phyloP scores from a whole-genome alignment of 1,140 invertebrate species.

The Scaptodrosophila lebanonensis region DNA sequence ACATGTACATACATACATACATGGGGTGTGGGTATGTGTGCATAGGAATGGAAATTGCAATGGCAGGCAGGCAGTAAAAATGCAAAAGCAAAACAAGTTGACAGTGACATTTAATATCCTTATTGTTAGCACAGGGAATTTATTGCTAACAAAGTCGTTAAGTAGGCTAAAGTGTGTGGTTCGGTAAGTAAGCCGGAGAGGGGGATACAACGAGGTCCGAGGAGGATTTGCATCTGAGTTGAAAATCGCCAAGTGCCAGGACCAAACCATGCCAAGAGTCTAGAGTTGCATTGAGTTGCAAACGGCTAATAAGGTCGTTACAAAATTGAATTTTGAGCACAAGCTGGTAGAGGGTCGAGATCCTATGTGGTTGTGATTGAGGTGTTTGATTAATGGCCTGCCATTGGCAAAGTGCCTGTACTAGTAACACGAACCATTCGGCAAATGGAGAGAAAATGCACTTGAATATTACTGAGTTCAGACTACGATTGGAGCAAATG shows the following conservation, averaged over 20 bases:
- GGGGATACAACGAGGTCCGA: not conserved
- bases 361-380: too few relatives aligned
- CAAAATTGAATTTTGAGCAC: too few relatives aligned
- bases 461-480: too few relatives aligned
- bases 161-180: slow-evolving; percentile 5
- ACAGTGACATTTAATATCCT: slow-evolving; percentile 5
- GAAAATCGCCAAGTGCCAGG: too few relatives aligned
- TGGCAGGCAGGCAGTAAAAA: not conserved
- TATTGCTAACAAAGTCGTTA: slow-evolving; percentile 4
- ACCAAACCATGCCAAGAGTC: not conserved
- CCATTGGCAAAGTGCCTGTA: too few relatives aligned
- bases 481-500: too few relatives aligned
- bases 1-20: too few relatives aligned
- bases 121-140: slow-evolving; percentile 1
- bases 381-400: too few relatives aligned
- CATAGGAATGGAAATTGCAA: not conserved
- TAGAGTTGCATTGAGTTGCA: not conserved
- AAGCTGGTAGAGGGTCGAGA: too few relatives aligned
- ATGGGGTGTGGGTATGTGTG: not conserved
- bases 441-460: too few relatives aligned
- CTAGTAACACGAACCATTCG: too few relatives aligned
- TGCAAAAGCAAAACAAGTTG: not conserved
- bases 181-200: not conserved
- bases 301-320: not conserved
- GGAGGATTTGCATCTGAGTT: too few relatives aligned